A percentile compares a stretch with the other conserved stretches of the same genome.
These are phyloP conservation scores for Pionites leucogaster DNA, from an alignment of 2,113 vertebrate species.

Conservation along the genomic window DNA sequence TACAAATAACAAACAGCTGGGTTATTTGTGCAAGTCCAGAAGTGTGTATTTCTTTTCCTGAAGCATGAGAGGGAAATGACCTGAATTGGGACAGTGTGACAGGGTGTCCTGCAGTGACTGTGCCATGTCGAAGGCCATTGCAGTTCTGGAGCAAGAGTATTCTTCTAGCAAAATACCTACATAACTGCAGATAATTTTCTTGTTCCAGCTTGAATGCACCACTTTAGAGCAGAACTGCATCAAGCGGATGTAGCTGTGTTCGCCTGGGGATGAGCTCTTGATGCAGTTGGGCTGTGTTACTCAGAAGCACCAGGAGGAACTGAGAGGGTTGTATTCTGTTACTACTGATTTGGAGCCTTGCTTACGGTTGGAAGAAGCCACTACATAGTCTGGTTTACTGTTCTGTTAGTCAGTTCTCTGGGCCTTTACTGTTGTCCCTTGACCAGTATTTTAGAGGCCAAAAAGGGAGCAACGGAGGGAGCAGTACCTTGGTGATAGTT, in stretches of 20 bases:
- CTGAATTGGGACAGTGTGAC: accelerated
- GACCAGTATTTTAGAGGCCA: accelerated
- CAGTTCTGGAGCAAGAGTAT: neutral
- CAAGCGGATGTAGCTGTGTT: neutral
- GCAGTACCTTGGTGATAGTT: neutral
- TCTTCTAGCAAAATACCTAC: neutral
- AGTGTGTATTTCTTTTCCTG: neutral
- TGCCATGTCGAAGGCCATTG: neutral
- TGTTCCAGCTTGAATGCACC: neutral
- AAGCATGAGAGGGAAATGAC: neutral
- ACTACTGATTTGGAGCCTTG: accelerated
- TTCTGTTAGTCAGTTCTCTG: accelerated
- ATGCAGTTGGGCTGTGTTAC: neutral
- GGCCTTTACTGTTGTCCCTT: neutral
- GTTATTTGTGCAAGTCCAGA: neutral
- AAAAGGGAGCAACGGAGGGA: neutral
- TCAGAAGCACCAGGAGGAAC: neutral
- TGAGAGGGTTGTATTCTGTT: neutral
- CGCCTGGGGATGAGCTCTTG: neutral
- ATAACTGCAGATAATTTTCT: neutral
- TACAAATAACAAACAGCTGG: accelerated
- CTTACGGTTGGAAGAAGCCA: neutral
- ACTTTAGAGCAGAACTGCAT: neutral
- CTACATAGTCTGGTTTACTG: accelerated
- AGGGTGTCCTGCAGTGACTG: neutral